Conservation (phyloP, 2,888 invertebrate genomes). For the Cremastinae sp. region DNA sequence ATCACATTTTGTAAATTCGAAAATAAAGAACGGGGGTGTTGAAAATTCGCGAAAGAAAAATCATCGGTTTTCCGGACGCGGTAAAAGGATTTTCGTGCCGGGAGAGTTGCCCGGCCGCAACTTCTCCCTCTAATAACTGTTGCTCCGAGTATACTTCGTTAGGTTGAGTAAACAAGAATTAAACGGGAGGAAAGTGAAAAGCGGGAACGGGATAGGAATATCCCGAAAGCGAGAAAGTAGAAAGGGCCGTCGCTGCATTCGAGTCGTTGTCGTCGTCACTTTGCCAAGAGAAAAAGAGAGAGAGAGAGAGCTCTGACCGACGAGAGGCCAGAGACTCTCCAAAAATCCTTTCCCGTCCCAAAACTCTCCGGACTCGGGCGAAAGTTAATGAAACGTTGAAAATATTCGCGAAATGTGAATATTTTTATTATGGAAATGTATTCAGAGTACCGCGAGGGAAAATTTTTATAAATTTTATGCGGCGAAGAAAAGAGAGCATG, state of each 20-base stretch:
- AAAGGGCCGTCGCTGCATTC: background rate
- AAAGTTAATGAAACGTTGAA: conserved; percentile 32
- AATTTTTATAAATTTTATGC: too few relatives aligned
- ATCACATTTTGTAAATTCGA: conserved; percentile 24
- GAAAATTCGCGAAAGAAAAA: conserved; percentile 4
- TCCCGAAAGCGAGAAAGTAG: background rate
- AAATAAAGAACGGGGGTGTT: conserved; percentile 14
- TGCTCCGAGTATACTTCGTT: conserved; percentile 2
- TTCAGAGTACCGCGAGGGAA: conserved; percentile 41
- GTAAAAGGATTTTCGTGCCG: conserved; percentile 14
- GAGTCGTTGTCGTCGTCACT: background rate
- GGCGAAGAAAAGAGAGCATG: conserved; percentile 15
- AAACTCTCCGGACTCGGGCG: conserved; percentile 1
- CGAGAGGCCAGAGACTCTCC: background rate
- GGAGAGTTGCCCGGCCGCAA: conserved; percentile 14
- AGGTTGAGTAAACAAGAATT: conserved; percentile 30
- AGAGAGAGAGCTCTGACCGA: too few relatives aligned
- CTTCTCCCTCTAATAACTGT: conserved; percentile 23
- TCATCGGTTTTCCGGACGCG: conserved; percentile 5
- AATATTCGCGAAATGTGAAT: conserved; percentile 2
- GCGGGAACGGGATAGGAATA: background rate
- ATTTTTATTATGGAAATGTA: conserved; percentile 43
- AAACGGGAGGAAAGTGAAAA: conserved; percentile 20
- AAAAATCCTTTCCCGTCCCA: conserved; percentile 18
- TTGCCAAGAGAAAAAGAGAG: too few relatives aligned